Evolutionary conservation across 2,888 invertebrate genomes (phyloP).

Genomic region (Pseudeuparius sepicola): DNA sequence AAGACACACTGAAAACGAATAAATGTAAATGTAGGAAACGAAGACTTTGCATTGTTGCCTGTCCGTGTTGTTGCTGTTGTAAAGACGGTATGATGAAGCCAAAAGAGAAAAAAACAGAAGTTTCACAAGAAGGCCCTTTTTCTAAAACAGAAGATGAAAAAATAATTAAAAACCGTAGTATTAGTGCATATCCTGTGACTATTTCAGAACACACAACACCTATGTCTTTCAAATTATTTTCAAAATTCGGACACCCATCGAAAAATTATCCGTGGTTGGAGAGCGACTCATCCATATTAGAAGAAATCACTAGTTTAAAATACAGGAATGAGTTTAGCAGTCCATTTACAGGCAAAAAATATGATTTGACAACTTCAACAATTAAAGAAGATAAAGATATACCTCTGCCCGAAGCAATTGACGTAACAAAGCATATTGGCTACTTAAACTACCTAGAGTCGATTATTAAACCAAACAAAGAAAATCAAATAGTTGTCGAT

Average conservation of each 20-base stretch:
- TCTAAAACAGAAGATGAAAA: too few relatives aligned
- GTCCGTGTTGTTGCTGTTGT: too few relatives aligned
- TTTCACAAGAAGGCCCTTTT: too few relatives aligned
- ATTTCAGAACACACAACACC: too few relatives aligned
- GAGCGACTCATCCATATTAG: conserved; percentile 19
- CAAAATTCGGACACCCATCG: conserved; percentile 22
- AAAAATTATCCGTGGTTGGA: conserved; percentile 21
- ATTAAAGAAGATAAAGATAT: conserved; percentile 10
- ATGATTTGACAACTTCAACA: conserved; percentile 16
- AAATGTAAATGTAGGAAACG: too few relatives aligned
- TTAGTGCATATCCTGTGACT: too few relatives aligned
- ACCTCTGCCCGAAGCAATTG: conserved; percentile 20
- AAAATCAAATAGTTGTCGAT: conserved; percentile 20
- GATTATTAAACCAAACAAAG: conserved; percentile 15
- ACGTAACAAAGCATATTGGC: conserved; percentile 19
- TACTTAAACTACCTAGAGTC: conserved; percentile 19
- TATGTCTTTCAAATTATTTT: too few relatives aligned
- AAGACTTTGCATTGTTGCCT: too few relatives aligned
- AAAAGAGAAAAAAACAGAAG: too few relatives aligned
- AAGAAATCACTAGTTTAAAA: conserved; percentile 16
- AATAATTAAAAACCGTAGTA: too few relatives aligned
- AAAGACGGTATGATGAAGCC: too few relatives aligned
- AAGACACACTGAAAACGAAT: too few relatives aligned
- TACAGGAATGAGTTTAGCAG: conserved; percentile 18
- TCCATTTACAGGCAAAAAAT: conserved; percentile 20